Base-by-base conservation (phyloP, 2,113 vertebrate genomes). In the Lucifuga dentata region DNA sequence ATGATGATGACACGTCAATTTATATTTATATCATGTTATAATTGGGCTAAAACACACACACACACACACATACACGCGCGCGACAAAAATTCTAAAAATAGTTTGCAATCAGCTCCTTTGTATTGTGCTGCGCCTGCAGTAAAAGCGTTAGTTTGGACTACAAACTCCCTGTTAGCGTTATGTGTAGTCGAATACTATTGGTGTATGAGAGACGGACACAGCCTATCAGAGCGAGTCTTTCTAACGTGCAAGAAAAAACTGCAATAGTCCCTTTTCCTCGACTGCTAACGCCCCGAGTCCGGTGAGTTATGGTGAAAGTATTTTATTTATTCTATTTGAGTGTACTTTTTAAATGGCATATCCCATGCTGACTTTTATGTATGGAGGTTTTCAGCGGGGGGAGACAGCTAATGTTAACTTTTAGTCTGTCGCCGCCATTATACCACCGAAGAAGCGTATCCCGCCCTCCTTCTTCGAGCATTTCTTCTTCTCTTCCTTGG, bases 361-460 rank as follows among this genome's bases (percentile, higher is more conserved):
- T 52, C 1, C 5, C 5, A 23, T 8, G 15, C 1, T 9, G 15
- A 11, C 23, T 29, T 59, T 45, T n/a, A 40, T 67, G 49, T 66
- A 59, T 64, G 85, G 80, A 81, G 86, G 80, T 89, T 89, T 85
- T 91, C 86, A 51, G 82, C 83, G 84, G 89, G 90, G 89, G 92
- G 91, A 90, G 90, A 92, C 91, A 87, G 76, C 78, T 80, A 85
- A 81, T 83, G 64, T 52, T 74, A 72, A 82, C 74, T 84, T 88
- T 85, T 65, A 74, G 72, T 76, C 84, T 51, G 68, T 69, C 71
- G 90, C 88, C 89, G 87, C 92, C 91, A 91, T 90, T 88, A 89
- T 78, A 93, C 93, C 93, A 93, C 91, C 91, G 92, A 93, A 93
- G 92, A 93, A 93, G 93, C 88, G 84, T 74, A 86, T 78, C 84